These are phyloP conservation scores for Trichechus manatus DNA, from an alignment of 2,113 vertebrate genomes.

Conservation along the genomic window DNA sequence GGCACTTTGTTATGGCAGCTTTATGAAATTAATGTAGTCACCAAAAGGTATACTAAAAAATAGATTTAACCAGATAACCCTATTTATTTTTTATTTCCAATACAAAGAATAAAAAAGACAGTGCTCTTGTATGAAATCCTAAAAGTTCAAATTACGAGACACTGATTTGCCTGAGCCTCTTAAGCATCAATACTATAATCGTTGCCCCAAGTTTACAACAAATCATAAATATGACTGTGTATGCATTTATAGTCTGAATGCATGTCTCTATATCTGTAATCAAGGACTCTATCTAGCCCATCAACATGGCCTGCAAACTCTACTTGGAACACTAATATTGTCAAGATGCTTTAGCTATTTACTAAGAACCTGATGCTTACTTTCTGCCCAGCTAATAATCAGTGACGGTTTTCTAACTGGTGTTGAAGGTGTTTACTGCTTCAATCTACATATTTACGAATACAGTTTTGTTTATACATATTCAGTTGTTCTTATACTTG, in stretches of 20 bases:
- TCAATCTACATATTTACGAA: constrained; percentile 67
- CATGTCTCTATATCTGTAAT: constrained; percentile 17
- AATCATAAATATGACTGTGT: neutral
- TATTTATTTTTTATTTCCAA: constrained; percentile 58
- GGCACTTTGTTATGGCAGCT: neutral
- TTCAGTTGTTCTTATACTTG: constrained; percentile 62
- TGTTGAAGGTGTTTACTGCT: constrained; percentile 77
- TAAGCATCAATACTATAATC: neutral
- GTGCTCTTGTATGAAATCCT: constrained; percentile 53
- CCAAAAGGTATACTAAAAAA: constrained; percentile 19
- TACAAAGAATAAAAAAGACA: constrained; percentile 39
- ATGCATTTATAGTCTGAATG: neutral
- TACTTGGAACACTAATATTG: constrained; percentile 64
- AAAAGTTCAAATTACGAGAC: constrained; percentile 27
- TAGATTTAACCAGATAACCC: constrained; percentile 13
- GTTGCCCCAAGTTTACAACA: neutral
- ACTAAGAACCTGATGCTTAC: constrained; percentile 11
- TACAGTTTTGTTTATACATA: constrained; percentile 76
- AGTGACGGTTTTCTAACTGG: constrained; percentile 65
- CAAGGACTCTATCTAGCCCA: constrained; percentile 45
- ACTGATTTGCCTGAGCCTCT: constrained; percentile 54
- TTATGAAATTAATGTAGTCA: neutral
- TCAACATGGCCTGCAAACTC: constrained; percentile 67
- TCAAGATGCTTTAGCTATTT: constrained; percentile 67
- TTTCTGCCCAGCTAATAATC: constrained; percentile 58